phyloP scores from a whole-genome alignment of 2,797 vertebrate genomes.

The Hippoglossus hippoglossus region DNA sequence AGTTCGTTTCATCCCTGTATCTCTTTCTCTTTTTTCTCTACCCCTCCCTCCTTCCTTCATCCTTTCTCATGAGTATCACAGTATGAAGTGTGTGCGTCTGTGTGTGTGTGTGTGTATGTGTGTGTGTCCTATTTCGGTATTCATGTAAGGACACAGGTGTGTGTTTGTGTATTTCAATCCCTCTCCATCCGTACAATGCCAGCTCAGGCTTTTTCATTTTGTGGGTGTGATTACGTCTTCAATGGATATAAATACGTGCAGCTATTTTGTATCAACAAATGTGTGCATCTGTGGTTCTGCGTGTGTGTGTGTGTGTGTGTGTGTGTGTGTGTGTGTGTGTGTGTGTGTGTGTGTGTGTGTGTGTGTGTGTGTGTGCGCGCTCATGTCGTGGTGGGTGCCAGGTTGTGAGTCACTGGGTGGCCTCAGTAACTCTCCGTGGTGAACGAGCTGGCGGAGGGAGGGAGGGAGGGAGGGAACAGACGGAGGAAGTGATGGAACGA shows the following conservation, averaged over 20 bases:
- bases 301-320: background rate
- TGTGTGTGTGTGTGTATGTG: background rate
- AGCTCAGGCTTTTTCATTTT: no score
- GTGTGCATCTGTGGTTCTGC: background rate
- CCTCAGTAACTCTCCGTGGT: slow-evolving; percentile 46
- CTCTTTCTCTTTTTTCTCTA: no score
- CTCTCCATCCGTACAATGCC: no score
- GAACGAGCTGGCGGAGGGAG: slow-evolving; percentile 46
- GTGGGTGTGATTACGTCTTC: no score
- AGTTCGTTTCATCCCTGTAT: no score
- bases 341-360: no score
- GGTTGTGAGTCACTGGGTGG: slow-evolving; percentile 63
- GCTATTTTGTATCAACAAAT: background rate
- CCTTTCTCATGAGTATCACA: slow-evolving; percentile 20
- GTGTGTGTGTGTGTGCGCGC: background rate
- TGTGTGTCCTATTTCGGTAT: background rate
- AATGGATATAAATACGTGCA: background rate
- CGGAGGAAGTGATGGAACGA: slow-evolving; percentile 55
- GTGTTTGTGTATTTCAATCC: background rate
- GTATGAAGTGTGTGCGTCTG: slow-evolving; percentile 13
- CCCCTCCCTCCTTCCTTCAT: background rate
- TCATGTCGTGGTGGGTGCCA: slow-evolving; percentile 27
- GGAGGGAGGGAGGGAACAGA: slow-evolving; percentile 43
- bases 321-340: background rate
- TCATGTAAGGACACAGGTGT: background rate